Evolutionary conservation across 2,113 vertebrate genomes (phyloP).

Genomic region (Oncorhynchus gorbuscha): DNA sequence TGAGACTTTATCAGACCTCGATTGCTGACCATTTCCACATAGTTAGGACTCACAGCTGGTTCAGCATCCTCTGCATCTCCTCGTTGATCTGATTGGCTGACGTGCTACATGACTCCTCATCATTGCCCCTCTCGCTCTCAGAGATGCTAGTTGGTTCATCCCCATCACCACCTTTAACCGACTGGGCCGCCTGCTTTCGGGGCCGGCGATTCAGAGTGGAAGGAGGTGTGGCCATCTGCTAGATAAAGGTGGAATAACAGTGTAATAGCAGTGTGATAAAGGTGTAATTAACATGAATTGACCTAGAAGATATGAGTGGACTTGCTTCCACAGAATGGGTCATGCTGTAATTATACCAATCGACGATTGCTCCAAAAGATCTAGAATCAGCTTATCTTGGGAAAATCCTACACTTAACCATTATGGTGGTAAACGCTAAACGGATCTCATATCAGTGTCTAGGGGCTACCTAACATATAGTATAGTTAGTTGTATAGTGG

Average conservation of each 20-base stretch:
- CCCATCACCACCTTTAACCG: slow-evolving; percentile 45
- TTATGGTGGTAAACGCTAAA: too few species aligned
- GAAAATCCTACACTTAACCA: too few species aligned
- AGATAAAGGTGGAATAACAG: slow-evolving; percentile 3
- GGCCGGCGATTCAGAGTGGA: slow-evolving; percentile 60
- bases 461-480: too few species aligned
- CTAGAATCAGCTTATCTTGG: too few species aligned
- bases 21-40: too few species aligned
- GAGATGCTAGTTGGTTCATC: slow-evolving; percentile 64
- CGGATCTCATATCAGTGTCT: too few species aligned
- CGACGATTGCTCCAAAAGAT: too few species aligned
- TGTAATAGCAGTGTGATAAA: background rate
- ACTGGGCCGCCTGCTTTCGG: slow-evolving; percentile 52
- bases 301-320: background rate
- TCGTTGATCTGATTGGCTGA: slow-evolving; percentile 85
- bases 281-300: background rate
- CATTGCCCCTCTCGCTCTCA: slow-evolving; percentile 65
- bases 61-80: slow-evolving; percentile 96
- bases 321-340: too few species aligned
- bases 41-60: slow-evolving; percentile 84
- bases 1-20: too few species aligned
- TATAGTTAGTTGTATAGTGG: too few species aligned
- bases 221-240: slow-evolving; percentile 66
- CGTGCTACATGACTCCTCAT: slow-evolving; percentile 77
- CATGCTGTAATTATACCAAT: too few species aligned